phyloP scores from a whole-genome alignment of 2,797 vertebrate species.

The Oophaga sylvatica region DNA sequence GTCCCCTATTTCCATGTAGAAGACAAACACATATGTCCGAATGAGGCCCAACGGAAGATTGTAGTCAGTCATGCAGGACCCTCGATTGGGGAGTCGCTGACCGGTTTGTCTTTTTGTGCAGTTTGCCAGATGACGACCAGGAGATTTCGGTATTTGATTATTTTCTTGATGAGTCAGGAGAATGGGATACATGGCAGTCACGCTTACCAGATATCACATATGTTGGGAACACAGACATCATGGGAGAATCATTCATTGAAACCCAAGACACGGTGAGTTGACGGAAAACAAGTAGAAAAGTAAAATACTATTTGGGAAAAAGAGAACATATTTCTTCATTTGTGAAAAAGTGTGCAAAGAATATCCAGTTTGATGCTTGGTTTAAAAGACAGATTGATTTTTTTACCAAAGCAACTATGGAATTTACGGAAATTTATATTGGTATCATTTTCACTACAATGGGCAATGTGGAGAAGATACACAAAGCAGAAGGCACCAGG shows the following conservation, averaged over 20 bases:
- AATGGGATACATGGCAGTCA: conserved; percentile 61
- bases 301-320: not conserved
- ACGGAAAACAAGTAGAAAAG: not conserved
- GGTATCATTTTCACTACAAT: not conserved
- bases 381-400: not conserved
- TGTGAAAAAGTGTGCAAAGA: not conserved
- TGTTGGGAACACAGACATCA: conserved; percentile 52
- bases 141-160: conserved; percentile 62
- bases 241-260: conserved; percentile 60
- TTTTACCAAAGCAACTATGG: not conserved
- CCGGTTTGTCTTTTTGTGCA: conserved; percentile 8
- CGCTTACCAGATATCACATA: conserved; percentile 57
- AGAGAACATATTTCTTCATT: not conserved
- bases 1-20: too few relatives aligned
- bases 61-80: not conserved
- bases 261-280: conserved; percentile 54
- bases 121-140: conserved; percentile 61
- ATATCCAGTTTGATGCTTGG: not conserved
- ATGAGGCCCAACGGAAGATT: not conserved
- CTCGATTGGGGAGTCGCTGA: not conserved
- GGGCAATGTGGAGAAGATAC: not conserved
- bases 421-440: not conserved
- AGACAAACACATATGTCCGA: too few relatives aligned
- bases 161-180: conserved; percentile 62
- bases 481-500: not conserved